phyloP scores from a whole-genome alignment of 2,888 invertebrate species.

The Trichopoda pennipes region DNA sequence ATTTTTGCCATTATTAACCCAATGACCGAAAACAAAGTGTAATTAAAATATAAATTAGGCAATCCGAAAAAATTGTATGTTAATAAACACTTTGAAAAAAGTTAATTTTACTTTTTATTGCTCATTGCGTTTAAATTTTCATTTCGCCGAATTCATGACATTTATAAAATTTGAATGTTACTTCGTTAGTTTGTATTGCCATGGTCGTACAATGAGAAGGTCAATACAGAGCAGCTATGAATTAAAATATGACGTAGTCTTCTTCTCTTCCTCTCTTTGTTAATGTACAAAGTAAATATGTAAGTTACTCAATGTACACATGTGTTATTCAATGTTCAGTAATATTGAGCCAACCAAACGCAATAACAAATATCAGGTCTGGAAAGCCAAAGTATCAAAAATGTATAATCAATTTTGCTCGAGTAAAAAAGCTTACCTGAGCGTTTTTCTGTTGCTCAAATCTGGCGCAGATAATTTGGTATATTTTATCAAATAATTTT shows the following conservation, averaged over 20 bases:
- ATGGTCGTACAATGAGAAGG: constrained; percentile 53
- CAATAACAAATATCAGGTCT: too few relatives aligned
- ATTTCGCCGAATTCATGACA: constrained; percentile 37
- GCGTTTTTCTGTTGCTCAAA: too few relatives aligned
- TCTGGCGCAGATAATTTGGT: too few relatives aligned
- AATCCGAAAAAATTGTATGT: not conserved
- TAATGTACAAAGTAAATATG: constrained; percentile 4
- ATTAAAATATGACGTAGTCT: constrained; percentile 42
- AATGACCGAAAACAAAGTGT: constrained; percentile 20
- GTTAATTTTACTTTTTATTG: constrained; percentile 12
- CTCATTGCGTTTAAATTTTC: constrained; percentile 15
- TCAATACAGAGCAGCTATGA: constrained; percentile 51
- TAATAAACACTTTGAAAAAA: not conserved
- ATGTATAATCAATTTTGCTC: too few relatives aligned
- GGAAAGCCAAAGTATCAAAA: too few relatives aligned
- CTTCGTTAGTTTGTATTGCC: constrained; percentile 20
- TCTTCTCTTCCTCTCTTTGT: not conserved
- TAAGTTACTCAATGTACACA: not conserved
- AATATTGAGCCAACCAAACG: not conserved
- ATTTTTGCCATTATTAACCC: constrained; percentile 15
- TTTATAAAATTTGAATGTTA: constrained; percentile 6
- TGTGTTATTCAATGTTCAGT: not conserved
- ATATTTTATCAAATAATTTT: too few relatives aligned
- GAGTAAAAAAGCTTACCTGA: too few relatives aligned
- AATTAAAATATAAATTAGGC: not conserved